Conservation (phyloP, 2,113 vertebrate genomes). For the Actenoides hombroni region DNA sequence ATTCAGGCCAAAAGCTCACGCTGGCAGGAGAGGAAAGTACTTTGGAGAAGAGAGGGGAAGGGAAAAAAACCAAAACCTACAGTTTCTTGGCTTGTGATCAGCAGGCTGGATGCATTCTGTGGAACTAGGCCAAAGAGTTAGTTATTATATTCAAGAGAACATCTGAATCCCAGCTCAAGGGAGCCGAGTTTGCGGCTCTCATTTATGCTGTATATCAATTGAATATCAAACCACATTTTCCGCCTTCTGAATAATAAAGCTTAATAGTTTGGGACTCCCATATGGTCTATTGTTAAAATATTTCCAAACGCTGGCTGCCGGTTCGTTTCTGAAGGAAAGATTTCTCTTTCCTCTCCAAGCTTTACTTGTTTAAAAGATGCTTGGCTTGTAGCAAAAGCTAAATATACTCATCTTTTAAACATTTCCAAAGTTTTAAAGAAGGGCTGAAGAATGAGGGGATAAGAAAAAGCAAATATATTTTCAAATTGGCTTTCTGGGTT, state of each 20-base stretch:
- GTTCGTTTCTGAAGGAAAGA: constrained; percentile 43
- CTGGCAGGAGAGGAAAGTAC: constrained; percentile 59
- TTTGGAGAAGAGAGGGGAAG: constrained; percentile 19
- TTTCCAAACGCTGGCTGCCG: constrained; percentile 64
- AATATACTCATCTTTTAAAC: background rate
- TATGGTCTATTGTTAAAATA: constrained; percentile 73
- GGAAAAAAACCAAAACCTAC: background rate
- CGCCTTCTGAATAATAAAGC: constrained; percentile 72
- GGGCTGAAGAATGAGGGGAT: background rate
- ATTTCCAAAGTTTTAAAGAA: background rate
- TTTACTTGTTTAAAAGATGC: constrained; percentile 27
- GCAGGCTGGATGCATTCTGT: constrained; percentile 63
- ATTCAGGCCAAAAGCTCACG: constrained; percentile 37
- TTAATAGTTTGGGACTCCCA: constrained; percentile 69
- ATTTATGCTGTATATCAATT: constrained; percentile 66
- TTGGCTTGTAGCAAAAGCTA: constrained; percentile 4
- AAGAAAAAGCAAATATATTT: constrained; percentile 44
- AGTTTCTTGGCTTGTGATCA: constrained; percentile 61
- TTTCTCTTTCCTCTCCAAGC: constrained; percentile 16
- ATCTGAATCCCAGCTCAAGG: constrained; percentile 68
- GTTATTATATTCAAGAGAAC: constrained; percentile 69
- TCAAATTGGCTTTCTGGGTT: background rate
- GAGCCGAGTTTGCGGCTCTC: constrained; percentile 57
- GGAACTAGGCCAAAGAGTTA: constrained; percentile 63
- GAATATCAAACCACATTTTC: constrained; percentile 71